Percentiles rank a stretch among this genome's conserved stretches.
Conservation (phyloP, 2,797 vertebrate genomes). For the Phalanger gymnotis region DNA sequence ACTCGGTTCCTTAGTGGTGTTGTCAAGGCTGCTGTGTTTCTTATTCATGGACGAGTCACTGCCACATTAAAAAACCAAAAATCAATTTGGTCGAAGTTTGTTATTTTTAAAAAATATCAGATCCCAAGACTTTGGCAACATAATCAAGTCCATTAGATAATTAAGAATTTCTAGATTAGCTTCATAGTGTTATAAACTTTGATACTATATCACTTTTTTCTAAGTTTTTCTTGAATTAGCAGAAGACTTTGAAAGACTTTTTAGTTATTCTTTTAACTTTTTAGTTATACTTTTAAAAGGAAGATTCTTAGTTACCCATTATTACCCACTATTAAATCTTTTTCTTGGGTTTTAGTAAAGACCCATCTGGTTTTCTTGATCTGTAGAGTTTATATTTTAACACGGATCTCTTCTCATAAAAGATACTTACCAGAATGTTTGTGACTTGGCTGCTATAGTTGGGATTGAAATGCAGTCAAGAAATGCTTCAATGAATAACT, state of each 20-base stretch:
- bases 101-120: slow-evolving; percentile 1
- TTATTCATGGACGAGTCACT: neutral
- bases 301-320: slow-evolving; percentile 45
- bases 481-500: slow-evolving; percentile 64
- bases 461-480: slow-evolving; percentile 62
- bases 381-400: slow-evolving; percentile 70
- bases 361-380: slow-evolving; percentile 59
- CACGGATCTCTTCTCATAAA: slow-evolving; percentile 72
- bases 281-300: neutral
- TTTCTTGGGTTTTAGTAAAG: slow-evolving; percentile 65
- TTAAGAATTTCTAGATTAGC: neutral
- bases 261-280: neutral
- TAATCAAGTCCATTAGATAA: neutral
- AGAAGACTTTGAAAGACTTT: slow-evolving; percentile 46
- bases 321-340: slow-evolving; percentile 69
- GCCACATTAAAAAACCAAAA: slow-evolving; percentile 25
- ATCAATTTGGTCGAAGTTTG: neutral
- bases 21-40: neutral
- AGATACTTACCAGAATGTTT: slow-evolving; percentile 53
- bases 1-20: neutral
- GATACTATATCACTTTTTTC: slow-evolving; percentile 28
- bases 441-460: slow-evolving; percentile 61
- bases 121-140: slow-evolving; percentile 17
- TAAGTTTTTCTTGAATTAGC: slow-evolving; percentile 63
- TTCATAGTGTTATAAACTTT: neutral